A percentile compares a stretch with the other conserved stretches of the same genome.
Conservation (phyloP, 2,113 vertebrate genomes). For the Gobius niger region DNA sequence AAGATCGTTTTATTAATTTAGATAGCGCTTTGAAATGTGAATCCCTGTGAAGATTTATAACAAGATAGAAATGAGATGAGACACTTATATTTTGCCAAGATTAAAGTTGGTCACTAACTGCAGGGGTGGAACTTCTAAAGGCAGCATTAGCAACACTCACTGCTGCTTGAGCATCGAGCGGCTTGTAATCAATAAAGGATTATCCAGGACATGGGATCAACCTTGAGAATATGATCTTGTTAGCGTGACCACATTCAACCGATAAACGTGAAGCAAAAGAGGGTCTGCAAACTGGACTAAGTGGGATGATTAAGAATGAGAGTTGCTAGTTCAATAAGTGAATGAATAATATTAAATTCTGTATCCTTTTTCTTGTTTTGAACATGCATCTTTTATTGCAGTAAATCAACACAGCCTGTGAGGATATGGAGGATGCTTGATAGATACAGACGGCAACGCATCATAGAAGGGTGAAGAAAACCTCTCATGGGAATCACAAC, state of each 20-base stretch:
- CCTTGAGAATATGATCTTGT: slow-evolving; percentile 1
- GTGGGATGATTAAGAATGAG: not conserved
- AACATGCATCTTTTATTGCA: no score
- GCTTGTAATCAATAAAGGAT: slow-evolving; percentile 38
- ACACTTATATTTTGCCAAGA: not conserved
- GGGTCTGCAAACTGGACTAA: not conserved
- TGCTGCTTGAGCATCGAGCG: not conserved
- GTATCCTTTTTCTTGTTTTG: no score
- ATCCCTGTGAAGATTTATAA: not conserved
- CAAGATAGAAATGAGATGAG: not conserved
- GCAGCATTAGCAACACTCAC: slow-evolving; percentile 11
- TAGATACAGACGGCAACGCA: no score
- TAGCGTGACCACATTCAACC: not conserved
- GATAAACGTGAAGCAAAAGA: not conserved
- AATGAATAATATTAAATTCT: no score
- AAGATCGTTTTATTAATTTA: not conserved
- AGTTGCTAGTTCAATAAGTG: no score
- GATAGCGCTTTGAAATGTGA: not conserved
- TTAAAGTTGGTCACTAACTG: not conserved
- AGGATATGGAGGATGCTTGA: no score
- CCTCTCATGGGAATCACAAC: no score
- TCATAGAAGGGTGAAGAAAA: no score
- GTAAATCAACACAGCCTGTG: no score
- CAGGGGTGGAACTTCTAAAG: not conserved
- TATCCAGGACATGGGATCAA: slow-evolving; percentile 34